Evolutionary conservation across 2,797 vertebrate species (phyloP).

Genomic region (Gallinago nigripennis): DNA sequence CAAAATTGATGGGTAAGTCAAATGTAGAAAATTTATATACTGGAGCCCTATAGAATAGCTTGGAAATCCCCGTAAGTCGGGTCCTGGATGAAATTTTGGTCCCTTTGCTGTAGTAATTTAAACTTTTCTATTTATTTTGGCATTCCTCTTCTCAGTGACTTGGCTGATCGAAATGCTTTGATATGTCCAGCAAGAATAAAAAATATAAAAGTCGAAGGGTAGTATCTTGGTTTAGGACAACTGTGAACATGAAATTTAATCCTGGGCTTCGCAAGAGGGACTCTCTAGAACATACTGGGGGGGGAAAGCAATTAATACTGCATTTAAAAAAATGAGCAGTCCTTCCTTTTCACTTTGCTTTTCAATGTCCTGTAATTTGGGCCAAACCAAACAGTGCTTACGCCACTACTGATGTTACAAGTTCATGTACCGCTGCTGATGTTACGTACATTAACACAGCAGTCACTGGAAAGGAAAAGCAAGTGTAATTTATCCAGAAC

Average conservation of each 20-base stretch:
- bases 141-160: slow-evolving; percentile 71
- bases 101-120: slow-evolving; percentile 72
- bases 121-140: slow-evolving; percentile 79
- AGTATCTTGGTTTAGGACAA: slow-evolving; percentile 73
- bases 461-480: slow-evolving; percentile 35
- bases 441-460: slow-evolving; percentile 25
- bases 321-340: not conserved
- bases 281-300: slow-evolving; percentile 7
- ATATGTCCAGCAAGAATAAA: slow-evolving; percentile 73
- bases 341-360: slow-evolving; percentile 51
- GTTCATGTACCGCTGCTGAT: not conserved
- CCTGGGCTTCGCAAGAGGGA: slow-evolving; percentile 29
- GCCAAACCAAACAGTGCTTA: slow-evolving; percentile 68
- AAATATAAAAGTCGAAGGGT: slow-evolving; percentile 52
- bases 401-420: slow-evolving; percentile 48
- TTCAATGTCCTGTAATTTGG: slow-evolving; percentile 25
- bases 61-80: slow-evolving; percentile 51
- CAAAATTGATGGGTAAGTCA: slow-evolving; percentile 61
- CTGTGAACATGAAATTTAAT: slow-evolving; percentile 72
- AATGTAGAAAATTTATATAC: slow-evolving; percentile 69
- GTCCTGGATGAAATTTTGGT: slow-evolving; percentile 63
- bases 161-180: slow-evolving; percentile 78
- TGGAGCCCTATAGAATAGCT: slow-evolving; percentile 56
- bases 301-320: slow-evolving; percentile 45
- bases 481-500: slow-evolving; percentile 3